Evolutionary conservation across 2,888 invertebrate species (phyloP), one percentile per base, ranked within the genome.

Genomic region (Clusia tigrina): DNA sequence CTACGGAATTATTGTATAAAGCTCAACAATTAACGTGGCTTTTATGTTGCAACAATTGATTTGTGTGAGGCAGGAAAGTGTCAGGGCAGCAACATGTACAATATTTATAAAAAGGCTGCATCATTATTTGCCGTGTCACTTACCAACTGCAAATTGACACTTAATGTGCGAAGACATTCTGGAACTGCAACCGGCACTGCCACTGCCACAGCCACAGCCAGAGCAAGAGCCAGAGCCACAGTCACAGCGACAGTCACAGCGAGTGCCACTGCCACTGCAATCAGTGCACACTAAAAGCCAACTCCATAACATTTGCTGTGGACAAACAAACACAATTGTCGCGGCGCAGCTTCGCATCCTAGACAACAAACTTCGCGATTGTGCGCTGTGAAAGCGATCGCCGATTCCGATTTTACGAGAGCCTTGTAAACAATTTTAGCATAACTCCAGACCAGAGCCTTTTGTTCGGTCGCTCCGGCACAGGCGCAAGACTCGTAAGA

Each of bases 101-200:
- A 6, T 9, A 9, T 32, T 32, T 32, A 12, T 32, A n/a, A 12
- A 6, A 32, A 68, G 66, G 61, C 62, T 67, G 62, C 66, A 61
- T 66, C 66, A 68, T 71, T 77, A 71, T 78, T 74, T 77, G 74
- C 74, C 73, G 79, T 83, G 82, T 82, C 83, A 83, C 83, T 83
- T 83, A 83, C 83, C 82, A 79, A 81, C 78, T 76, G 76, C 75
- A 77, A 81, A 81, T 81, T 78, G 83, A 82, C 82, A 82, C 81
- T 81, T 77, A 78, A 81, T 78, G 79, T 81, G 79, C n/a, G 23
- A 51, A 51, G 51, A 10, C 23, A 51, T 20, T 5, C 51, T 18
- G 10, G 20, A 6, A 51, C 9, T 3, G 18, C 51, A 12, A 51
- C 20, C 48, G 37, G 55, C 42, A 12, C 32, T 55, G 32, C 26